phyloP scores from a whole-genome alignment of 2,888 invertebrate species.

The Eupithecia inturbata region DNA sequence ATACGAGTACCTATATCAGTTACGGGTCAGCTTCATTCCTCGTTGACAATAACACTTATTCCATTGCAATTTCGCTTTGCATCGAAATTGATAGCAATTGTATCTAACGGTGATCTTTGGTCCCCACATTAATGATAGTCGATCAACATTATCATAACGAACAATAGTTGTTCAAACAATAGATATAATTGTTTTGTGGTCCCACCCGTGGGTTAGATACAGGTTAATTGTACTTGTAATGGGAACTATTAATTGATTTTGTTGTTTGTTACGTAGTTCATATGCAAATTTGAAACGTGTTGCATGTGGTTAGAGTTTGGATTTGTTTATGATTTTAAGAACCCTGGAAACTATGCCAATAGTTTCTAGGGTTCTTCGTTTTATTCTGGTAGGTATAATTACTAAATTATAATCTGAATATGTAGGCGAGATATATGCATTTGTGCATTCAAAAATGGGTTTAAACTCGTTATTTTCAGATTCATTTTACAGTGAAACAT shows the following conservation, averaged over 20 bases:
- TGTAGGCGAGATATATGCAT: too few species aligned
- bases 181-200: conserved; percentile 57
- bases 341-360: too few species aligned
- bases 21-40: neutral
- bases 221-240: conserved; percentile 55
- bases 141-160: conserved; percentile 55
- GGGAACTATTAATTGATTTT: conserved; percentile 76
- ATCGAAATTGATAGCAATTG: conserved; percentile 38
- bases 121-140: conserved; percentile 43
- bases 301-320: conserved; percentile 26
- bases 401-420: neutral
- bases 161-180: conserved; percentile 63
- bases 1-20: neutral
- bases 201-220: conserved; percentile 43
- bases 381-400: neutral
- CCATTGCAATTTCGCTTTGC: conserved; percentile 4
- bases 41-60: neutral
- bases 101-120: conserved; percentile 40
- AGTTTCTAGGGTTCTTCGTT: conserved; percentile 5
- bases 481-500: too few species aligned
- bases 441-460: too few species aligned
- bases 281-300: conserved; percentile 43
- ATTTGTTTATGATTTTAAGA: conserved; percentile 15
- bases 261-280: conserved; percentile 49
- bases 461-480: too few species aligned